A percentile compares a stretch with the other conserved stretches of the same genome.
Conservation (phyloP, 2,888 invertebrate genomes). For the Elaeidobius kamerunicus region DNA sequence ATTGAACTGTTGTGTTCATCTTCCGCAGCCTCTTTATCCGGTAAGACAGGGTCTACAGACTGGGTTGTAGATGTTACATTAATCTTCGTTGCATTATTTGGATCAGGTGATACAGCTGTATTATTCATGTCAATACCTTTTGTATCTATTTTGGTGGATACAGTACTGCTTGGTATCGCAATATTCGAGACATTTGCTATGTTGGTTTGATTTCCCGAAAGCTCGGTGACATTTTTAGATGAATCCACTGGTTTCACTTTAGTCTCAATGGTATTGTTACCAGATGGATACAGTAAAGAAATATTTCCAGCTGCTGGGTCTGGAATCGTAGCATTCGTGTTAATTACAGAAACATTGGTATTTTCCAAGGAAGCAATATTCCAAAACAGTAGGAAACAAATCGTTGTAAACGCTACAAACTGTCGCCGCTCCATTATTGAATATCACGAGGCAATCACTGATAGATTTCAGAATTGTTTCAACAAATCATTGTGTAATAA, state of each 20-base stretch:
- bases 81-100: slow-evolving; percentile 42
- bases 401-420: slow-evolving; percentile 24
- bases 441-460: background rate
- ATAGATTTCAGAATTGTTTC: background rate
- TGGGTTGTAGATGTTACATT: slow-evolving; percentile 52
- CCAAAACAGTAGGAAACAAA: slow-evolving; percentile 37
- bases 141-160: slow-evolving; percentile 4
- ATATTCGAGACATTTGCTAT: background rate
- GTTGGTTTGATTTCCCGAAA: background rate
- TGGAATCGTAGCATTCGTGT: slow-evolving; percentile 1
- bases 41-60: slow-evolving; percentile 75
- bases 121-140: slow-evolving; percentile 18
- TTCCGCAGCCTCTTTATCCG: slow-evolving; percentile 88
- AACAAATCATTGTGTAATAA: background rate
- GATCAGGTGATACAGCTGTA: slow-evolving; percentile 19
- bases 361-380: slow-evolving; percentile 39
- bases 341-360: slow-evolving; percentile 12
- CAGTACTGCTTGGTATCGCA: slow-evolving; percentile 4
- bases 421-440: slow-evolving; percentile 24
- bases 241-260: slow-evolving; percentile 13
- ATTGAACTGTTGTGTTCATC: slow-evolving; percentile 95
- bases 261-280: slow-evolving; percentile 6
- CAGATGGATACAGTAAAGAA: background rate
- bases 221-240: background rate
- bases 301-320: slow-evolving; percentile 3